Evolutionary conservation across 2,888 invertebrate genomes (phyloP), one percentile per base, ranked within the genome.

Genomic region (Himalopsyche anomala): DNA sequence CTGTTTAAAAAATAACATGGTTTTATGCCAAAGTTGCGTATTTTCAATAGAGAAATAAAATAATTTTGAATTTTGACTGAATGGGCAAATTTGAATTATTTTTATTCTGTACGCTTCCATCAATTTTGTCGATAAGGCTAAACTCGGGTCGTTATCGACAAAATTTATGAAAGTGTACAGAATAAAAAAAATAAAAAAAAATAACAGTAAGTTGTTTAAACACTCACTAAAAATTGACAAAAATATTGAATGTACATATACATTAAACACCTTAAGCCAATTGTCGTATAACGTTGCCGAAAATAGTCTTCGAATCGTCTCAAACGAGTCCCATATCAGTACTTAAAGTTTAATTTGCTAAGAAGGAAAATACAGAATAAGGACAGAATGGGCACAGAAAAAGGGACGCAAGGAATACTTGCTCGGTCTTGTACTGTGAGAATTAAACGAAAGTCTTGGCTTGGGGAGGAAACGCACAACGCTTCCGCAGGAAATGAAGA

Each of bases 401-500:
- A 17, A 62, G 9, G 28, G 62, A 28, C 9, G 62, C 62, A 17
- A 38, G 38, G 38, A 54, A 51, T 17, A 12, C 80, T 80, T 9
- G n/a, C 40, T 80, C 9, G 80, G 6, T 80, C 45, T 80, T 42
- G 80, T 80, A 36, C 45, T 80, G 40, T 80, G 42, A 79, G 83
- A 84, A 86, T 84, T 86, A 86, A 83, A 36, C 45, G 40, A 83
- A 81, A 83, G 69, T 56, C 84, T 79, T 62, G 81, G 28, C 55
- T 82, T 56, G 62, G 83, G 83, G 80, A 69, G 86, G 83, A 84
- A 86, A 83, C 84, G 88, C 79, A 85, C 81, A 80, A 83, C 86
- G 85, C 85, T 85, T 85, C 87, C 83, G 82, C 82, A 85, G 88
- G 88, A 88, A 88, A 88, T 88, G 88, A 88, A 88, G 88, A 88